Base-by-base conservation (phyloP, 2,797 vertebrate genomes). In the Pipistrellus kuhlii region DNA sequence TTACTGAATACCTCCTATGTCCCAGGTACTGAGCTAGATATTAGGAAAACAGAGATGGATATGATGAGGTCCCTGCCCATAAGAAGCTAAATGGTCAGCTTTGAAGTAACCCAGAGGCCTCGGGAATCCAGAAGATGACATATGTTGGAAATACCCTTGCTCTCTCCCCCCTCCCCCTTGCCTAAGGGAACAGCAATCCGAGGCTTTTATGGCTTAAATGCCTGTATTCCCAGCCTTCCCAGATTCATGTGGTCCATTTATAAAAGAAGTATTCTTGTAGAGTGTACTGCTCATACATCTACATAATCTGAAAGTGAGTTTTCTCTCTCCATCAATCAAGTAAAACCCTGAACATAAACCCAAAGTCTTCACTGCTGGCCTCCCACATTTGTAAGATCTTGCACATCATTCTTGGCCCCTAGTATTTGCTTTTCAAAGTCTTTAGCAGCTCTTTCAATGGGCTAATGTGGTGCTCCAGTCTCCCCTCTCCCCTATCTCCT, bases 81-180 rank as follows among this genome's bases (percentile, higher is more conserved):
- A 81, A 91, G 91, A 81, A 95, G 90, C 72, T 78, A 83, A 81
- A 93, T 59, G 82, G 78, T 23, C 38, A 30, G 78, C 86, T 96
- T 57, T 96, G 95, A 96, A 59, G 87, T 90, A 96, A 95, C 83
- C 73, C 95, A 96, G 92, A 95, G 89, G 90, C 75, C 69, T 91
- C 0, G 3, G 93, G 90, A 92, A 93, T 93, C 83, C 76, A 51
- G 88, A 76, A 68, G 88, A 92, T 69, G 90, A 93, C 91, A 94
- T 6, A 8, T 0, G 8, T 66, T 88, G 66, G 83, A 89, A 88
- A 88, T 51, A 78, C 73, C 41, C 69, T 68, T 0, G 20, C 75
- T 93, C 86, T 41, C 38, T 38, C 38, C 4, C 38, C 80, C 48
- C 59, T 80, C 38, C 68, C 80, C 76, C 51, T 76, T 78, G 69